Evolutionary conservation across 2,113 vertebrate genomes (phyloP).

Genomic region (Neogobius melanostomus): DNA sequence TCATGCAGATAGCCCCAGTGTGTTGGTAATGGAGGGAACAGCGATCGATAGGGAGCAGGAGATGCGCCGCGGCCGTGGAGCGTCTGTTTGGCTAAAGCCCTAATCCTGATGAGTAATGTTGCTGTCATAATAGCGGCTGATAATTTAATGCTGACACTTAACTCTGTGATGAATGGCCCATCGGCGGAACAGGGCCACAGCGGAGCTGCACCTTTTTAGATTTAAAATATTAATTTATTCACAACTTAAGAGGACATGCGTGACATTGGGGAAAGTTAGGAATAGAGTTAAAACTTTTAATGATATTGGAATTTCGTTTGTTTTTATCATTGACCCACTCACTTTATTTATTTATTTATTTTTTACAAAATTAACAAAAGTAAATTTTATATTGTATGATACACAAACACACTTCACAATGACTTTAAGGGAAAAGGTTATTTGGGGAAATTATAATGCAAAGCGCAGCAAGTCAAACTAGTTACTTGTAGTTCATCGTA

Average conservation of each 20-base stretch:
- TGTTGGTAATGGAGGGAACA: conserved; percentile 80
- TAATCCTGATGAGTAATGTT: conserved; percentile 94
- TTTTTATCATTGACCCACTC: neutral
- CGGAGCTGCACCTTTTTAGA: conserved; percentile 73
- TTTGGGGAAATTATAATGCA: too few relatives aligned
- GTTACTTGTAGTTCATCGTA: too few relatives aligned
- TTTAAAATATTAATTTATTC: conserved; percentile 86
- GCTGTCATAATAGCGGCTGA: conserved; percentile 93
- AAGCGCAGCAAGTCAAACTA: too few relatives aligned
- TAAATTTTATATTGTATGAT: too few relatives aligned
- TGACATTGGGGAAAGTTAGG: conserved; percentile 4
- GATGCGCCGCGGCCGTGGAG: conserved; percentile 73
- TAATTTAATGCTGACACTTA: conserved; percentile 95
- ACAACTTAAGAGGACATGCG: neutral
- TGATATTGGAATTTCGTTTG: neutral
- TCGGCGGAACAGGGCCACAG: conserved; percentile 72
- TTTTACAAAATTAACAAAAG: too few relatives aligned
- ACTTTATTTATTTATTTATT: neutral
- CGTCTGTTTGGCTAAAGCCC: conserved; percentile 74
- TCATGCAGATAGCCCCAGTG: conserved; percentile 83
- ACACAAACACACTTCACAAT: too few relatives aligned
- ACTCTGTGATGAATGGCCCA: conserved; percentile 89
- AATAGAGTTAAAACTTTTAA: conserved; percentile 2
- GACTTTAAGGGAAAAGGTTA: too few relatives aligned
- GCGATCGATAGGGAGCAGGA: conserved; percentile 83